phyloP scores from a whole-genome alignment of 2,797 vertebrate genomes.

The Neosilurus hyrtlii region DNA sequence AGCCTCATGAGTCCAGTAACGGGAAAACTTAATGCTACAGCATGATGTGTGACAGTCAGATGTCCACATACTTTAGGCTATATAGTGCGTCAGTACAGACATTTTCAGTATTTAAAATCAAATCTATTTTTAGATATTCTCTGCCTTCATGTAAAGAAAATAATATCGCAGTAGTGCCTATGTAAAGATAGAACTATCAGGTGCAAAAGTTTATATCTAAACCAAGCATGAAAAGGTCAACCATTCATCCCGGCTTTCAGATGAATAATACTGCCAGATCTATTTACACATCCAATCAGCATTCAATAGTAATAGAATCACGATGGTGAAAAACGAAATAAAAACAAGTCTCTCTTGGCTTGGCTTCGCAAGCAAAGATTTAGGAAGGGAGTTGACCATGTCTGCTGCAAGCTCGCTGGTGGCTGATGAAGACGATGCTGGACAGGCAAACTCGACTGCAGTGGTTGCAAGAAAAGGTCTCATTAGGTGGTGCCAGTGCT shows the following conservation, averaged over 20 bases:
- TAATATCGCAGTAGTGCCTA: background rate
- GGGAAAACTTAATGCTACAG: too few relatives aligned
- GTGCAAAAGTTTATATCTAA: background rate
- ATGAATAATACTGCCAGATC: background rate
- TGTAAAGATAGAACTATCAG: background rate
- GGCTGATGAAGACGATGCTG: background rate
- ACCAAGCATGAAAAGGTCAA: background rate
- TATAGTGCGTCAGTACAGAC: background rate
- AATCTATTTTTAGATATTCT: background rate
- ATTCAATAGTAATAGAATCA: background rate
- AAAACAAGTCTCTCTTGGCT: background rate
- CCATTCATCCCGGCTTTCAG: background rate
- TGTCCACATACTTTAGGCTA: background rate
- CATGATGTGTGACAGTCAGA: background rate
- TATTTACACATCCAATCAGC: background rate
- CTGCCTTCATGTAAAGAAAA: background rate
- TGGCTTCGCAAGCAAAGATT: too few relatives aligned
- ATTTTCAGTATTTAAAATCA: too few relatives aligned
- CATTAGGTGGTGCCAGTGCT: background rate
- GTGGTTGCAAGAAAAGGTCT: background rate
- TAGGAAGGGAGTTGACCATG: too few relatives aligned
- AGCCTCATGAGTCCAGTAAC: too few relatives aligned
- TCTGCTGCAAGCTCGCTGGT: too few relatives aligned
- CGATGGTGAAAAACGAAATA: background rate
- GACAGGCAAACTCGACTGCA: conserved; percentile 6